These are phyloP conservation scores for Procavia capensis DNA, from an alignment of 2,113 vertebrate species.

Conservation along the genomic window DNA sequence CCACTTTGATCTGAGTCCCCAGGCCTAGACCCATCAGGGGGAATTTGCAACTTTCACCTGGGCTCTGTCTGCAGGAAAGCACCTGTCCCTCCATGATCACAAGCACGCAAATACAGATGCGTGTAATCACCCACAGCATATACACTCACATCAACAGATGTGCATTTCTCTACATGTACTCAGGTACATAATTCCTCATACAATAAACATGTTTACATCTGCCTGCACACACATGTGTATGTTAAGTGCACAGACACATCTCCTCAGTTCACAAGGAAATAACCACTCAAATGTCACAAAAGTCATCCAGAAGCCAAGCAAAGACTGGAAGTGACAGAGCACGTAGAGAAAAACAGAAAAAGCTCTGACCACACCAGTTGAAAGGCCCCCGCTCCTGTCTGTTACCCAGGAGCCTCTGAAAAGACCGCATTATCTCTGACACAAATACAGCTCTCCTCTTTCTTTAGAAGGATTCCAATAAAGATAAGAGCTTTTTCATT, in stretches of 20 bases:
- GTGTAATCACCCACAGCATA: rapidly evolving
- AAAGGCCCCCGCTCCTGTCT: constrained; percentile 50
- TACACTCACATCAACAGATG: neutral
- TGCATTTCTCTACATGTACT: neutral
- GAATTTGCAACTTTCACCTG: too few relatives aligned
- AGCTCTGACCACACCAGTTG: constrained; percentile 9
- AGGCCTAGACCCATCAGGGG: neutral
- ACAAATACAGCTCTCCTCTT: constrained; percentile 66
- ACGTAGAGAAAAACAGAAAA: constrained; percentile 40
- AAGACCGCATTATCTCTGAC: constrained; percentile 69
- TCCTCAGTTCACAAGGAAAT: constrained; percentile 29
- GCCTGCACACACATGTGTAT: neutral
- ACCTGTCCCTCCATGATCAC: neutral
- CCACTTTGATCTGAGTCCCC: neutral
- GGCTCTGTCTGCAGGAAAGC: neutral
- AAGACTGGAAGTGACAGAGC: constrained; percentile 38
- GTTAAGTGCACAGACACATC: neutral
- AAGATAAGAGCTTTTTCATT: constrained; percentile 74
- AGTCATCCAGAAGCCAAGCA: constrained; percentile 6
- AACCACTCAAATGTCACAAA: neutral
- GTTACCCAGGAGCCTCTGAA: constrained; percentile 60
- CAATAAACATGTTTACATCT: neutral
- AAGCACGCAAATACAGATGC: neutral
- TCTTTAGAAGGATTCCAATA: constrained; percentile 68
- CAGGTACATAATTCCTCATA: neutral